Percentiles rank a stretch among this genome's conserved stretches.
Conservation (phyloP, 2,113 vertebrate species). For the Bubo bubo region DNA sequence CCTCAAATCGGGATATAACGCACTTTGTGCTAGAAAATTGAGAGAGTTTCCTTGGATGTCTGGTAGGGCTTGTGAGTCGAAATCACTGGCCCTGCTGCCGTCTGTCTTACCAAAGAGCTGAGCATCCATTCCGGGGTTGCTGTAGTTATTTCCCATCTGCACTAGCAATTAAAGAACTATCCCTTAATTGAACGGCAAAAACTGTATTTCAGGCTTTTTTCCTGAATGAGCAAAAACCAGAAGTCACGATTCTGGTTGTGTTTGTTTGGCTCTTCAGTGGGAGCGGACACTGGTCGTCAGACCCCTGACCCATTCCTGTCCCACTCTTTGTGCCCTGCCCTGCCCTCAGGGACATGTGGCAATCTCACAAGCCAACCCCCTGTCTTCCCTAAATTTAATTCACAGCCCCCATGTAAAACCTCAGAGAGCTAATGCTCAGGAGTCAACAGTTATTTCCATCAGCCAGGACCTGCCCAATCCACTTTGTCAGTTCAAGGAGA, state of each 20-base stretch:
- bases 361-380: not conserved
- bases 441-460: not conserved
- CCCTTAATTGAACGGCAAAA: not conserved
- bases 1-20: accelerated
- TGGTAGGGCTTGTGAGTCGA: not conserved
- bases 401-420: not conserved
- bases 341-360: not conserved
- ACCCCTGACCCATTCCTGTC: not conserved
- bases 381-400: not conserved
- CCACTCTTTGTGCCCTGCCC: not conserved
- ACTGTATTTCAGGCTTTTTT: not conserved
- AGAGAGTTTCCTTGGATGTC: not conserved
- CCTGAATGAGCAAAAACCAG: not conserved
- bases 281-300: not conserved
- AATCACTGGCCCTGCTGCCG: not conserved
- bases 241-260: not conserved
- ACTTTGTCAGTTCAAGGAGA: slow-evolving; percentile 39
- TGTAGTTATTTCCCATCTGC: not conserved
- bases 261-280: not conserved
- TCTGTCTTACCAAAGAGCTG: not conserved
- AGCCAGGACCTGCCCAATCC: not conserved
- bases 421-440: not conserved
- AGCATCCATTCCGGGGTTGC: not conserved
- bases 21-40: not conserved
- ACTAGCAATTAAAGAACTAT: not conserved